Conservation (phyloP, 2,113 vertebrate species). For the Nymphicus hollandicus region DNA sequence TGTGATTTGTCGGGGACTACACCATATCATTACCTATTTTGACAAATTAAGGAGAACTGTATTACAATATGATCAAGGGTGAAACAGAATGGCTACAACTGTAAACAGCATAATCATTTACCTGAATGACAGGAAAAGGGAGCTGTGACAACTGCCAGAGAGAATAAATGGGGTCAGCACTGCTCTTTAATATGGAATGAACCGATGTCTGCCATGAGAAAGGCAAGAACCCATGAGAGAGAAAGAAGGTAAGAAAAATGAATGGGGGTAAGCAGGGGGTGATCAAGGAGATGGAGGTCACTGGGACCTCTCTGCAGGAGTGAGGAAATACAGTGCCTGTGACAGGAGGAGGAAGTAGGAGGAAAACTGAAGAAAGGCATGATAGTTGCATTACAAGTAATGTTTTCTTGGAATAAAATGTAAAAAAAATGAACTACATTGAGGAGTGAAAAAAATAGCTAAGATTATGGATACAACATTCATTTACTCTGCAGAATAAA, state of each 20-base stretch:
- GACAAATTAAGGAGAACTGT: neutral
- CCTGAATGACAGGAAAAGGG: neutral
- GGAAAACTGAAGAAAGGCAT: neutral
- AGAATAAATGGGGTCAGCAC: neutral
- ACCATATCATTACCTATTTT: neutral
- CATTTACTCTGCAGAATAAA: neutral
- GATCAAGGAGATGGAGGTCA: neutral
- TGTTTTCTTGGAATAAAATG: neutral
- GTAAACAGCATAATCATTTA: neutral
- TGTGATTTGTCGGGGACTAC: neutral
- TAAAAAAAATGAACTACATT: neutral
- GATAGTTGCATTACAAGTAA: neutral
- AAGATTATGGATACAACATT: neutral
- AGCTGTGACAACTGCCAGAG: neutral
- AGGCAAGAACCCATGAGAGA: rapidly evolving
- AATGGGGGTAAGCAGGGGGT: neutral
- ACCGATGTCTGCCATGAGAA: rapidly evolving
- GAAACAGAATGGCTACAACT: neutral
- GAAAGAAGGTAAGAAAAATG: neutral
- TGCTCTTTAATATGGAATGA: neutral
- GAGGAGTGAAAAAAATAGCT: neutral
- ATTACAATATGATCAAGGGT: neutral
- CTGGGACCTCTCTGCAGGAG: neutral
- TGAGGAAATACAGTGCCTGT: neutral
- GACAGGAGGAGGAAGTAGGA: neutral